phyloP scores from a whole-genome alignment of 2,113 vertebrate species.

The Mus musculus region GRCm39 chr2:109783001-109783500 shows the following conservation, averaged over 20 bases:
- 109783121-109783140: background rate
- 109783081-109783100: background rate
- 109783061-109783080: background rate
- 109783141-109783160: background rate
- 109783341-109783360: constrained; percentile 9
- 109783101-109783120: background rate
- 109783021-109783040: background rate
- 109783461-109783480: constrained; percentile 33
- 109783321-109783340: background rate
- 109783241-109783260: no score
- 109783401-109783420: constrained; percentile 3
- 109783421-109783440: background rate
- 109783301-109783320: background rate
- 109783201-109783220: accelerated
- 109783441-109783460: background rate
- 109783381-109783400: constrained; percentile 4
- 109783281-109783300: background rate
- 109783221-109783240: no score
- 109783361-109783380: constrained; percentile 36
- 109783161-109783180: background rate
- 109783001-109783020: background rate
- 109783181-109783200: background rate
- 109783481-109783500: constrained; percentile 21
- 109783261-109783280: background rate
- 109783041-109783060: background rate